phyloP scores from a whole-genome alignment of 2,797 vertebrate genomes.

The Nannoperca obscura region DNA sequence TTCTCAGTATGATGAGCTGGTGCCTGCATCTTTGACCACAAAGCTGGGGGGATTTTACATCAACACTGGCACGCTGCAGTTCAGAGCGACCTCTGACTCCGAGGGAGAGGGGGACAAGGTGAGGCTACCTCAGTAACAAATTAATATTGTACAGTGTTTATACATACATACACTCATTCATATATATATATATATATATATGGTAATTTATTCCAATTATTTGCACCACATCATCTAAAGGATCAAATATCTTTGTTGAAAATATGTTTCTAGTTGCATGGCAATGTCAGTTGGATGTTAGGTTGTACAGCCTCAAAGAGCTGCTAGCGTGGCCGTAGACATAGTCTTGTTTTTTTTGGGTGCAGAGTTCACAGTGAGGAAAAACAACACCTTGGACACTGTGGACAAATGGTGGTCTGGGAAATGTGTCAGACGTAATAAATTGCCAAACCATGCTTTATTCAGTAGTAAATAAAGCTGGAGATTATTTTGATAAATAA shows the following conservation, averaged over 20 bases:
- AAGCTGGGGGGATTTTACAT: constrained; percentile 99
- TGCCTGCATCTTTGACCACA: constrained; percentile 96
- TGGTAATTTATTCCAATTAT: neutral
- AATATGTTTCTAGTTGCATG: neutral
- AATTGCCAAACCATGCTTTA: neutral
- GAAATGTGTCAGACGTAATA: neutral
- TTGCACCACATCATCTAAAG: neutral
- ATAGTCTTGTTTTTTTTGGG: neutral
- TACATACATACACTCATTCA: too few relatives aligned
- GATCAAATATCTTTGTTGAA: neutral
- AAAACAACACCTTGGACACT: neutral
- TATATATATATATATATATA: too few relatives aligned
- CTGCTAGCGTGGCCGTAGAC: neutral
- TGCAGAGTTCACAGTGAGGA: neutral
- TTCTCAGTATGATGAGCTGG: constrained; percentile 95
- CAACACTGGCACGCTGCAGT: constrained; percentile 97
- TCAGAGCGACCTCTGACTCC: constrained; percentile 94
- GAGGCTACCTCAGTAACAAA: constrained; percentile 39
- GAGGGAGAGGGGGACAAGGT: constrained; percentile 92
- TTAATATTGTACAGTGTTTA: neutral
- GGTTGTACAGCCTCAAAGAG: neutral
- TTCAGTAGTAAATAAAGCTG: neutral
- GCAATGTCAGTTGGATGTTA: neutral
- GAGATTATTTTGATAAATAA: neutral
- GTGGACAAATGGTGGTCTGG: neutral